phyloP scores from a whole-genome alignment of 2,113 vertebrate species.

The Picathartes gymnocephalus region DNA sequence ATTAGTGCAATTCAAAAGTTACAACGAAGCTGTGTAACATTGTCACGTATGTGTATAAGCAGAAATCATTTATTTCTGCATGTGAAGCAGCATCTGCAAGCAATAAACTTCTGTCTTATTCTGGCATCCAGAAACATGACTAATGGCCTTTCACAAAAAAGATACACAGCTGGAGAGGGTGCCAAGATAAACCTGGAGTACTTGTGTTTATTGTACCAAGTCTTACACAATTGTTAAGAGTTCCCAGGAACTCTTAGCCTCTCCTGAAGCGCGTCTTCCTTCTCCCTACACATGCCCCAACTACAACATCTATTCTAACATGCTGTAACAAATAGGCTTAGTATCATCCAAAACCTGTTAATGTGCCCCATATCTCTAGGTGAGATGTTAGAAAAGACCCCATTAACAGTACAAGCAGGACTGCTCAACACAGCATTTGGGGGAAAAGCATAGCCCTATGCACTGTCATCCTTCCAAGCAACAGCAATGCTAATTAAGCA shows the following conservation, averaged over 20 bases:
- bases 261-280: background rate
- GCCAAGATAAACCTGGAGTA: constrained; percentile 17
- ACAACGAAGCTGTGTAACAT: background rate
- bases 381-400: background rate
- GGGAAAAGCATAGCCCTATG: background rate
- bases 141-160: background rate
- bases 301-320: background rate
- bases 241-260: background rate
- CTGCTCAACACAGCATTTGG: background rate
- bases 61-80: background rate
- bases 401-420: background rate
- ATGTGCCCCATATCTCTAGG: background rate
- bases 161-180: background rate
- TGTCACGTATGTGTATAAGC: background rate
- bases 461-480: background rate
- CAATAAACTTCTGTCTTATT: background rate
- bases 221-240: background rate
- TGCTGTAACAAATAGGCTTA: background rate
- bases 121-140: background rate
- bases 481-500: background rate
- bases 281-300: background rate
- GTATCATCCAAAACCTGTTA: background rate
- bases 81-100: constrained; percentile 3
- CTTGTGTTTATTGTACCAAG: background rate
- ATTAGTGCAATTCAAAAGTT: background rate